Evolutionary conservation across 1,140 invertebrate species (phyloP).

Genomic region (Drosophila miranda): DNA sequence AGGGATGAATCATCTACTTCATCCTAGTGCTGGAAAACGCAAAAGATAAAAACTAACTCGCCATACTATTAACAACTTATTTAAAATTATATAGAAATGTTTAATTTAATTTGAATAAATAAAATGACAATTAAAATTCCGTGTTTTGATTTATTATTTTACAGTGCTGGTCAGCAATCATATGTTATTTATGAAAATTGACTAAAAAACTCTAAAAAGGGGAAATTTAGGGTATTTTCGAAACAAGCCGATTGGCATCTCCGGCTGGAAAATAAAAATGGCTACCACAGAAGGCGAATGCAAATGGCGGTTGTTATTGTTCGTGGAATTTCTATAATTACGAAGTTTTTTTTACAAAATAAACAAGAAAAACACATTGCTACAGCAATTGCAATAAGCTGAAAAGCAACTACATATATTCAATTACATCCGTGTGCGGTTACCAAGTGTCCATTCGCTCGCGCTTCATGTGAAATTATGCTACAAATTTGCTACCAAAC

Average conservation of each 20-base stretch:
- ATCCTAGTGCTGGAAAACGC: constrained; percentile 1
- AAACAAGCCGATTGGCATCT: constrained; percentile 37
- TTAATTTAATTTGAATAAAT: too few species aligned
- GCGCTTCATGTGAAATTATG: constrained; percentile 53
- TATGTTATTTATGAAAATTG: too few species aligned
- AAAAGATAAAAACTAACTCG: neutral
- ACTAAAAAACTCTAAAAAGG: neutral
- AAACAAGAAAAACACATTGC: constrained; percentile 67
- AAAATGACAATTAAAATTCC: too few species aligned
- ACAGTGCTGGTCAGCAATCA: too few species aligned
- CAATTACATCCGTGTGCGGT: constrained; percentile 37
- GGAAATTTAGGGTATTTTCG: constrained; percentile 44
- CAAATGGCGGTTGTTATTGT: constrained; percentile 82
- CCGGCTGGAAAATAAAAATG: constrained; percentile 79
- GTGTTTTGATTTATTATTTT: too few species aligned
- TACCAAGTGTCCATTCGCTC: constrained; percentile 29
- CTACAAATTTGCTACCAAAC: constrained; percentile 53
- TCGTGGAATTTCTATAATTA: constrained; percentile 78
- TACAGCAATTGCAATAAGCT: constrained; percentile 51
- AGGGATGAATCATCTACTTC: too few species aligned
- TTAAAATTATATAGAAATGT: too few species aligned
- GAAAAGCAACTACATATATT: constrained; percentile 55
- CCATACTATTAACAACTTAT: too few species aligned
- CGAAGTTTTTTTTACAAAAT: constrained; percentile 81
- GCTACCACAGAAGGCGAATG: constrained; percentile 74